phyloP scores from a whole-genome alignment of 2,113 vertebrate species.

The Ophiodon elongatus region DNA sequence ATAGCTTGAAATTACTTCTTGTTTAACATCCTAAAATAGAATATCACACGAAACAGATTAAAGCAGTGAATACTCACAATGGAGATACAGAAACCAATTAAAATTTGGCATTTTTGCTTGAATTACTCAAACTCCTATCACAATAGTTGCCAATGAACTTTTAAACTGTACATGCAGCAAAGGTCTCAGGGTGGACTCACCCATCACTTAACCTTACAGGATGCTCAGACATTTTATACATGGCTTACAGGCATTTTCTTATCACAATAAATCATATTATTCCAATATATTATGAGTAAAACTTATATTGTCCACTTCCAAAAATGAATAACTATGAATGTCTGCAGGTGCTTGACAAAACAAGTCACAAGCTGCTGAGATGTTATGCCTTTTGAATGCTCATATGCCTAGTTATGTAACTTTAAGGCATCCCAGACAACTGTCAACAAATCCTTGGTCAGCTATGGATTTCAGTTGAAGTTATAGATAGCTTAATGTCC shows the following conservation, averaged over 20 bases:
- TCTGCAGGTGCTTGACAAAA: not conserved
- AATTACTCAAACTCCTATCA: not conserved
- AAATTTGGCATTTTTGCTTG: too few species aligned
- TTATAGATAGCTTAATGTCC: constrained; percentile 52
- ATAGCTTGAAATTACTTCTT: too few species aligned
- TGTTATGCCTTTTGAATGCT: not conserved
- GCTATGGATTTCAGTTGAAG: constrained; percentile 16
- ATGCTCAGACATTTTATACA: not conserved
- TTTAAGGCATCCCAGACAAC: not conserved
- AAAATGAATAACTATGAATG: not conserved
- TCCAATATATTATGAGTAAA: not conserved
- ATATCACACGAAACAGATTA: too few species aligned
- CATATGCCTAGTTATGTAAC: not conserved
- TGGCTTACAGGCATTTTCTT: not conserved
- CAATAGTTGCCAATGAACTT: not conserved
- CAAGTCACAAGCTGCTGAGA: not conserved
- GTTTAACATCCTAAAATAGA: too few species aligned
- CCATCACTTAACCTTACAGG: not conserved
- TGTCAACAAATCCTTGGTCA: constrained; percentile 18
- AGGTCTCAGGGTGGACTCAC: not conserved
- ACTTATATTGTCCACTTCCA: not conserved
- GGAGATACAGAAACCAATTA: too few species aligned
- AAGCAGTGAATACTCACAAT: too few species aligned
- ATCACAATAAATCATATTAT: not conserved
- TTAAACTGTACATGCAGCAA: not conserved